Base-by-base conservation (phyloP, 2,113 vertebrate genomes). In the Syngnathus typhle region DNA sequence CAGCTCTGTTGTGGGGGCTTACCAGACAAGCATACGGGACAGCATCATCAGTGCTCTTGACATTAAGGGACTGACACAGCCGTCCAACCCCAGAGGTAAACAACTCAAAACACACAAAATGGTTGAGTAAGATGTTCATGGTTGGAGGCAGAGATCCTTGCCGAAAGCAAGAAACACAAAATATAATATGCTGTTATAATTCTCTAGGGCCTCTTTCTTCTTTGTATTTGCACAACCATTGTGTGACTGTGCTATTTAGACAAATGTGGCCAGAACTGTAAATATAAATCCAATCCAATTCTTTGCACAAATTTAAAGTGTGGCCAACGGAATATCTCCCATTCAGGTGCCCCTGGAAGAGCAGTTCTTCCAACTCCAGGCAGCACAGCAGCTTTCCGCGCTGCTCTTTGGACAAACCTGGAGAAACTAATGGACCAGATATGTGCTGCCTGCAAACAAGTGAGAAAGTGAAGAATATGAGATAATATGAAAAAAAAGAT, bases 361-460 rank as follows among this genome's bases (percentile, higher is more conserved):
- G 95, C 95, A n/a, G 87, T 93, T 32, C 94, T 98, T 91, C 96
- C 95, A 41, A 93, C 94, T 11, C 95, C 96, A 63, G 97, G 96
- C 47, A 95, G 94, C 81, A 95, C 93, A 0, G 95, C 96, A 41
- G 94, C 93, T 23, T 99, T 98, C 78, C 92, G 97, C 60, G 96
- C 97, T 64, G 92, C 95, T 19, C 92, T 99, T 6, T 99, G 97
- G 97, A 99, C 96, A 68, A 98, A 95, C 81, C 92, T 99, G 90
- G 97, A 99, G 85, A 98, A 98, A 77, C 88, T 99, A 36, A 95
- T 98, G 94, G 96, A 99, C 87, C 93, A 98, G 80, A 98, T 99
- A 64, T 99, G 90, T 88, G 91, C 94, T 38, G 91, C 94, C 1
- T 98, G 95, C 2, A 91, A 90, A 84, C 87, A 90, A 79, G 88